A percentile compares a stretch with the other conserved stretches of the same genome.
phyloP scores from a whole-genome alignment of 2,113 vertebrate genomes.

The Bostrychus sinensis region DNA sequence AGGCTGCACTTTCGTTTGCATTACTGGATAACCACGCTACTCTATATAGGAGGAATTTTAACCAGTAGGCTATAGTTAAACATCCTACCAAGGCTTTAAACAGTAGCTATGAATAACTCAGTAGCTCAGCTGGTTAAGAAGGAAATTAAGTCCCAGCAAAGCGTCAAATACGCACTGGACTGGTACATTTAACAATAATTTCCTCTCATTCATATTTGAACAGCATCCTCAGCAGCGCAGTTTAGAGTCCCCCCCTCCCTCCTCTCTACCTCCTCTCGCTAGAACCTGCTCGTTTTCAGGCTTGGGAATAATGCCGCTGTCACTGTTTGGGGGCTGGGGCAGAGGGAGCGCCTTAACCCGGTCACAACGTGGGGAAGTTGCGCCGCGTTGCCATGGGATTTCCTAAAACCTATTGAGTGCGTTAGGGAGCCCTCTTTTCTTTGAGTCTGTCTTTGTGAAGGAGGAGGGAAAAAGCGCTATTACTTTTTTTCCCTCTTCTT shows the following conservation, averaged over 20 bases:
- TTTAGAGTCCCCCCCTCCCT: slow-evolving; percentile 8
- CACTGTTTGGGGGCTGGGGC: slow-evolving; percentile 42
- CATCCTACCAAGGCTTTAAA: too few species aligned
- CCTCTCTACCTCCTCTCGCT: slow-evolving; percentile 15
- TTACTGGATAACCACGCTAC: too few species aligned
- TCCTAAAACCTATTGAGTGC: slow-evolving; percentile 75
- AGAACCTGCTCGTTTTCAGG: slow-evolving; percentile 50
- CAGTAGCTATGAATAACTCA: neutral
- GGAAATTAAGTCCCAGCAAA: neutral
- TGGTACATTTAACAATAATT: slow-evolving; percentile 1
- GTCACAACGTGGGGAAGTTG: slow-evolving; percentile 78
- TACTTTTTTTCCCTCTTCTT: slow-evolving; percentile 52
- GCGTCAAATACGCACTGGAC: neutral
- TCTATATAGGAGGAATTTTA: too few species aligned
- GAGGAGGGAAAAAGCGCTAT: slow-evolving; percentile 65
- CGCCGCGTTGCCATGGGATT: slow-evolving; percentile 79
- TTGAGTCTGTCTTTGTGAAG: slow-evolving; percentile 70
- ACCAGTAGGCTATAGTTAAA: too few species aligned
- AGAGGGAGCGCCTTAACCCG: slow-evolving; percentile 66
- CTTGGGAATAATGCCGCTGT: slow-evolving; percentile 71
- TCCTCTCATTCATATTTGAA: slow-evolving; percentile 23
- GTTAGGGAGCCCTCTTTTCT: slow-evolving; percentile 74
- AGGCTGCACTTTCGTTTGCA: too few species aligned
- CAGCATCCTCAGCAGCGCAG: slow-evolving; percentile 26
- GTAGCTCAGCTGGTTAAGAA: neutral